phyloP scores from a whole-genome alignment of 2,888 invertebrate genomes.

The Plebejus argus region DNA sequence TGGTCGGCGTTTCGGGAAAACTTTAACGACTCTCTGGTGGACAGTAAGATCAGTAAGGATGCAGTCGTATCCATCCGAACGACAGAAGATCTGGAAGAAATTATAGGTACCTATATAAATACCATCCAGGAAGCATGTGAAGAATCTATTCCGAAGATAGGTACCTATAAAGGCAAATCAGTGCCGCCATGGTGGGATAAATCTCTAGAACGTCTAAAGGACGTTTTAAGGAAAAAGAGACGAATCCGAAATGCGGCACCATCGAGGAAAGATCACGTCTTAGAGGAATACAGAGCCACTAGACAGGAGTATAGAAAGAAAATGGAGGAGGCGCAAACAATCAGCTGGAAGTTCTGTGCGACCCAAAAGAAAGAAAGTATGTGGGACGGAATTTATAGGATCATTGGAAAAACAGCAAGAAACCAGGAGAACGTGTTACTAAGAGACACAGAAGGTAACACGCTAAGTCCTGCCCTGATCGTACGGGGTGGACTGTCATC shows the following conservation, averaged over 20 bases:
- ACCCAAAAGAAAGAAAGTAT: no score
- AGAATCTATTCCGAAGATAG: constrained; percentile 30
- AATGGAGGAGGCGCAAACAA: constrained; percentile 38
- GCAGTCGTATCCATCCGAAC: neutral
- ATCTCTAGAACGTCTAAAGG: constrained; percentile 13
- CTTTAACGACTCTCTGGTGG: neutral
- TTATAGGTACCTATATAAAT: constrained; percentile 31
- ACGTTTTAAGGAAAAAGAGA: constrained; percentile 34
- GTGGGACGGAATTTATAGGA: no score
- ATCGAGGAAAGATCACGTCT: constrained; percentile 32
- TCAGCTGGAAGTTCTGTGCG: constrained; percentile 43
- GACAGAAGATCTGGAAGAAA: neutral
- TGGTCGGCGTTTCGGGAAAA: constrained; percentile 27
- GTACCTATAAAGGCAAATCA: neutral
- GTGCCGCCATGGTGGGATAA: constrained; percentile 34
- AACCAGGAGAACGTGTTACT: no score
- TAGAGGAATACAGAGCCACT: constrained; percentile 38
- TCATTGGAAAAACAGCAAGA: no score
- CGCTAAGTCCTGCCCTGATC: no score
- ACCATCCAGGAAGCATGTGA: constrained; percentile 33
- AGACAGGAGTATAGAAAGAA: constrained; percentile 34
- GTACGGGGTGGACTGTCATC: no score
- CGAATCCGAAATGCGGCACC: constrained; percentile 36
- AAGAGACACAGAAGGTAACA: no score
- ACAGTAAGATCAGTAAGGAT: constrained; percentile 31